Percentiles rank a stretch among this genome's conserved stretches.
These are phyloP conservation scores for Macroteleia sp. DNA, from an alignment of 2,888 invertebrate species.

Conservation along the genomic window DNA sequence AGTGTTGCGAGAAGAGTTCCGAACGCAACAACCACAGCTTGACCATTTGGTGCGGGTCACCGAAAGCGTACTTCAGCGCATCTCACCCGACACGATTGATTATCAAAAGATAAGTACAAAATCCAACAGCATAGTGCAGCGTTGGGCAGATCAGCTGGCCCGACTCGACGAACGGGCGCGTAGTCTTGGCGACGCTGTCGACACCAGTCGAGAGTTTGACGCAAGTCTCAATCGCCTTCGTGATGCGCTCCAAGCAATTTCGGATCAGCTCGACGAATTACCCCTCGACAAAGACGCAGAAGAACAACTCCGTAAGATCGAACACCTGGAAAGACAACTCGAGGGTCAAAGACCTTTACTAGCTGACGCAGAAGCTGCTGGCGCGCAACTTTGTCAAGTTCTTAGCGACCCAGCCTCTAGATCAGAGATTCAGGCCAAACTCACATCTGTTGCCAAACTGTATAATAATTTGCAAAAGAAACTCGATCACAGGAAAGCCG, in stretches of 20 bases:
- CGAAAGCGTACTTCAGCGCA: constrained; percentile 86
- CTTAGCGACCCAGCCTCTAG: constrained; percentile 95
- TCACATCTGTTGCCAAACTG: constrained; percentile 93
- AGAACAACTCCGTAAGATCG: constrained; percentile 93
- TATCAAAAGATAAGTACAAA: constrained; percentile 89
- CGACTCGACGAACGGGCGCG: constrained; percentile 95
- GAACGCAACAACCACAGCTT: constrained; percentile 95
- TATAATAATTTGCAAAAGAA: constrained; percentile 95
- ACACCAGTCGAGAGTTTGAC: constrained; percentile 96
- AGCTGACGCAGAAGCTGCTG: constrained; percentile 95
- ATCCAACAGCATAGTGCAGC: constrained; percentile 85
- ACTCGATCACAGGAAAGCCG: constrained; percentile 94
- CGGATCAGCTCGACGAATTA: constrained; percentile 93
- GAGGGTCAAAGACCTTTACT: constrained; percentile 94
- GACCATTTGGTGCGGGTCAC: constrained; percentile 93
- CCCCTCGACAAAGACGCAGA: constrained; percentile 92
- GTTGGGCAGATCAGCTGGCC: constrained; percentile 91
- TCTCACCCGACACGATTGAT: constrained; percentile 86
- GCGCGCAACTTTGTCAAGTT: constrained; percentile 93
- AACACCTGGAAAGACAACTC: constrained; percentile 93
- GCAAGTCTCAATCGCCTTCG: constrained; percentile 92
- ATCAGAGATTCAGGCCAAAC: constrained; percentile 95
- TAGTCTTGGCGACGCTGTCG: constrained; percentile 94
- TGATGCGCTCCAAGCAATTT: constrained; percentile 94
- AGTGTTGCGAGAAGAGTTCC: constrained; percentile 97